A percentile compares a stretch with the other conserved stretches of the same genome.
Evolutionary conservation across 2,113 vertebrate species (phyloP).

Genomic region (Micromys minutus): DNA sequence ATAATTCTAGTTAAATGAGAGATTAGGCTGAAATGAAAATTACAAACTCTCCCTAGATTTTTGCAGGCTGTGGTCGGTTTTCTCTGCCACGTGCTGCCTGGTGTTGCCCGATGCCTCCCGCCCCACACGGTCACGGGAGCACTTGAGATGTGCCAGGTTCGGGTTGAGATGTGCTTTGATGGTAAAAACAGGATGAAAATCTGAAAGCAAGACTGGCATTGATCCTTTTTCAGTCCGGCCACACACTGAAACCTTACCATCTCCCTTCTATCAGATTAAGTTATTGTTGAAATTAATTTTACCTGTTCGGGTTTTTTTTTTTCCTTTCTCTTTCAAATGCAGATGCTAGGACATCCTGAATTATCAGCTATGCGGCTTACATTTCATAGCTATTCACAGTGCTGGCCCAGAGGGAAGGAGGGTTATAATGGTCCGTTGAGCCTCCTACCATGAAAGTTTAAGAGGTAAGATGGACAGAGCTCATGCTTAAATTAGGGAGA

Average conservation of each 20-base stretch:
- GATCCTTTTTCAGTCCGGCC: not conserved
- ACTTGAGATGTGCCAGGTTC: not conserved
- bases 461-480: not conserved
- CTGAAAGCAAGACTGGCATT: not conserved
- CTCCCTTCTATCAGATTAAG: not conserved
- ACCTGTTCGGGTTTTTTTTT: not conserved
- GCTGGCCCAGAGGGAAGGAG: not conserved
- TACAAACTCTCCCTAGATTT: too few relatives aligned
- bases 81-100: fast-evolving
- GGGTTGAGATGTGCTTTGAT: not conserved
- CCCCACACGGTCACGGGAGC: not conserved
- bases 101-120: fast-evolving
- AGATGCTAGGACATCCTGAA: not conserved
- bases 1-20: not conserved
- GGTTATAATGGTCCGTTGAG: not conserved
- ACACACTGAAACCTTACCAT: not conserved
- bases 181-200: not conserved
- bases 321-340: not conserved
- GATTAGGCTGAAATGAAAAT: not conserved
- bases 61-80: not conserved
- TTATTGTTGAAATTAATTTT: not conserved
- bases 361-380: not conserved
- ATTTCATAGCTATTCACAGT: fast-evolving
- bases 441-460: not conserved
- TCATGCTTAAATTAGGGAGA: not conserved